A percentile compares a stretch with the other conserved stretches of the same genome.
These are phyloP conservation scores for Urophycis tenuis DNA, from an alignment of 2,797 vertebrate species.

Conservation along the genomic window DNA sequence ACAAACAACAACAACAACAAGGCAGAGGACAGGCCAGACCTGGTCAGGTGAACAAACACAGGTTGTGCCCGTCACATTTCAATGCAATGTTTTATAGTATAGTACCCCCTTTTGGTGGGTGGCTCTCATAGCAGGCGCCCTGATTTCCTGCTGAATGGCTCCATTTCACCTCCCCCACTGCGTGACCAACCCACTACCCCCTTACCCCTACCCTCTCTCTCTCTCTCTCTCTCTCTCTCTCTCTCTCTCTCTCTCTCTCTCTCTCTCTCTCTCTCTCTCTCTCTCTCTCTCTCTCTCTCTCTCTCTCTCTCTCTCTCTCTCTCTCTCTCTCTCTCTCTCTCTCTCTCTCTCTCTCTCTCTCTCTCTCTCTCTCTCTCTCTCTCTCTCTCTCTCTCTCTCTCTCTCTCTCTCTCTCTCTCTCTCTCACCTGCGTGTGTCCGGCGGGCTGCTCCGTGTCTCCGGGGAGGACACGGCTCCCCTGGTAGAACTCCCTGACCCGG, in stretches of 20 bases:
- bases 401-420: background rate
- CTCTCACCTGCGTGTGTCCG: conserved; percentile 39
- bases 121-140: conserved; percentile 14
- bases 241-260: background rate
- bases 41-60: background rate
- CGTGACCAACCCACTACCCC: too few species aligned
- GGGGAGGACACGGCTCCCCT: conserved; percentile 65
- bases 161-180: background rate
- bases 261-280: background rate
- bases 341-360: background rate
- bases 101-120: conserved; percentile 33
- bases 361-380: background rate
- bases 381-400: background rate
- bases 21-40: background rate
- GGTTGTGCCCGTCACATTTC: background rate
- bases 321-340: background rate
- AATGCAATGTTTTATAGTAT: background rate
- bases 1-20: background rate
- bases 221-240: background rate
- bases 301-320: background rate
- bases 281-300: background rate
- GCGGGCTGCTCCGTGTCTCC: background rate
- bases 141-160: background rate
- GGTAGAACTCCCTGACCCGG: conserved; percentile 82
- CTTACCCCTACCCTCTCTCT: too few species aligned